A percentile compares a stretch with the other conserved stretches of the same genome.
Conservation (phyloP, 37 sponge, comb jelly and placozoan genomes). For the Ianthella basta region DNA sequence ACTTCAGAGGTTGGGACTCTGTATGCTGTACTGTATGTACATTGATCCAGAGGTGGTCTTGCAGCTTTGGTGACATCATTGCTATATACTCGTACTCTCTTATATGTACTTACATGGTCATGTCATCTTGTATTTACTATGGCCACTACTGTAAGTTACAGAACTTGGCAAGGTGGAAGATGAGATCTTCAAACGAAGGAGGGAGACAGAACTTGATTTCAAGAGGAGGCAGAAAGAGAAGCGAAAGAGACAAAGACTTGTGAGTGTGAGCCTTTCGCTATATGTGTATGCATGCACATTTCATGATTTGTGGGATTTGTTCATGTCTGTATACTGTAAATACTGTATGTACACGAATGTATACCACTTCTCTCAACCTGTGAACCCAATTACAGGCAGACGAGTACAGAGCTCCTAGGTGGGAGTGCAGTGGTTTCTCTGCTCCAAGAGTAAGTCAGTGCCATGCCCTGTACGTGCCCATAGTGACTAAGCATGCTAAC, state of each 20-base stretch:
- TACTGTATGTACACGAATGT: neutral
- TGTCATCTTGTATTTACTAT: too few relatives aligned
- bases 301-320: neutral
- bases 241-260: conserved; percentile 49
- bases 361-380: too few relatives aligned
- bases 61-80: too few relatives aligned
- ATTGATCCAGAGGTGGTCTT: too few relatives aligned
- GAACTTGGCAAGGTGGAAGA: conserved; percentile 82
- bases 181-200: conserved; percentile 81
- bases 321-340: too few relatives aligned
- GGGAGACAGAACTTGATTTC: conserved; percentile 76
- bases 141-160: neutral
- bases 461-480: neutral
- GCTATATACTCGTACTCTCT: too few relatives aligned
- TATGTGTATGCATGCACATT: neutral
- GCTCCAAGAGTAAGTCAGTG: conserved; percentile 55
- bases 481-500: neutral
- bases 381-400: neutral
- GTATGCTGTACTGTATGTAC: too few relatives aligned
- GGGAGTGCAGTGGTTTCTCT: conserved; percentile 52
- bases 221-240: conserved; percentile 70
- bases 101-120: too few relatives aligned
- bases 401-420: conserved; percentile 48
- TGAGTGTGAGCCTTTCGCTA: neutral
- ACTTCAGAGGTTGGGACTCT: too few relatives aligned